Conservation (phyloP, 2,888 invertebrate genomes). For the Rosalia funebris region DNA sequence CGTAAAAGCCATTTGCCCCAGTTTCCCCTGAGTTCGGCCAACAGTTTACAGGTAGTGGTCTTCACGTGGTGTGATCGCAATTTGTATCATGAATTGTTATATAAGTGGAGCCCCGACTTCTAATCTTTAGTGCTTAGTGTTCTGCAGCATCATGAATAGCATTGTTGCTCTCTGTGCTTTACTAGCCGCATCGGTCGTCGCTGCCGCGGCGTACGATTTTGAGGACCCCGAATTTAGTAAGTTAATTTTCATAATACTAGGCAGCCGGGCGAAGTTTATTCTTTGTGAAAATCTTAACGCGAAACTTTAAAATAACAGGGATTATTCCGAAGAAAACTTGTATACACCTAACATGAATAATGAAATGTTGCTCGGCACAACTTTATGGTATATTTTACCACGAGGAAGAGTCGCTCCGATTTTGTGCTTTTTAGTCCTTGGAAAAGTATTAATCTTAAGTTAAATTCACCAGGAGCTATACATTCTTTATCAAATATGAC, state of each 20-base stretch:
- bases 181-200: conserved; percentile 32
- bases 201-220: conserved; percentile 54
- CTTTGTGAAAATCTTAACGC: conserved; percentile 18
- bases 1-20: background rate
- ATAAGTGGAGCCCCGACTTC: conserved; percentile 41
- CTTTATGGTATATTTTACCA: background rate
- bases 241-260: conserved; percentile 40
- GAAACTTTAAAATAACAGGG: conserved; percentile 19
- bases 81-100: conserved; percentile 40
- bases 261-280: conserved; percentile 14
- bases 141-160: conserved; percentile 42
- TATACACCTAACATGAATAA: conserved; percentile 7
- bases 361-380: background rate
- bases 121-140: conserved; percentile 42
- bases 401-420: background rate
- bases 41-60: conserved; percentile 26
- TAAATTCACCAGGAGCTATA: too few relatives aligned
- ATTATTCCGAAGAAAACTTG: conserved; percentile 15
- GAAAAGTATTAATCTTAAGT: too few relatives aligned
- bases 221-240: conserved; percentile 58
- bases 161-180: conserved; percentile 36
- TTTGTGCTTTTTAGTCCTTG: background rate
- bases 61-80: conserved; percentile 37
- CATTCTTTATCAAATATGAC: too few relatives aligned
- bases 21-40: background rate